Evolutionary conservation across 2,888 invertebrate species (phyloP).

Genomic region (Rhopalosiphum nymphaeae): DNA sequence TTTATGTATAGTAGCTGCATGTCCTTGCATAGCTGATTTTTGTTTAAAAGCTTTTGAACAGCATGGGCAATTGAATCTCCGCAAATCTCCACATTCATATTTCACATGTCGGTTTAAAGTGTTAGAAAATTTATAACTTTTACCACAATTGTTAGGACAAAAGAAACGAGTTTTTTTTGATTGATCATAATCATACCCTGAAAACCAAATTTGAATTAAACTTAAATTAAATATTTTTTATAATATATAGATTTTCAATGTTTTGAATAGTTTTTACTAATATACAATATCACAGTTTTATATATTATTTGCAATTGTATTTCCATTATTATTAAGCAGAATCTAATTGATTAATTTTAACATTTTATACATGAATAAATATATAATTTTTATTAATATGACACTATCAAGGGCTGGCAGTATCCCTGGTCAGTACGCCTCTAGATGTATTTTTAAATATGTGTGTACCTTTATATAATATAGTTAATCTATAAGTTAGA

Average conservation of each 20-base stretch:
- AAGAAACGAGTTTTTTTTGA: not conserved
- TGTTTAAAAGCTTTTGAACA: constrained; percentile 66
- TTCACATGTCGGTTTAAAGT: constrained; percentile 66
- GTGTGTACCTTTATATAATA: too few relatives aligned
- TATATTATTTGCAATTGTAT: not conserved
- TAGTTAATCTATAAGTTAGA: too few relatives aligned
- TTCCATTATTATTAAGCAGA: not conserved
- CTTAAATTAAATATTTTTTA: not conserved
- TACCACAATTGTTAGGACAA: constrained; percentile 66
- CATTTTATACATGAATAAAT: too few relatives aligned
- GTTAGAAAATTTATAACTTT: constrained; percentile 65
- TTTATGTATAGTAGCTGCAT: constrained; percentile 52
- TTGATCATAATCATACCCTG: not conserved
- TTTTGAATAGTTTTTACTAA: not conserved
- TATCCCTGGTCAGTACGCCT: too few relatives aligned
- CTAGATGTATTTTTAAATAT: too few relatives aligned
- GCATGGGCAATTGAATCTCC: constrained; percentile 69
- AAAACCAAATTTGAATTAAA: not conserved
- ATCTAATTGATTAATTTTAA: not conserved
- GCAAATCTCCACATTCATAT: constrained; percentile 70
- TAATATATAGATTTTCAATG: not conserved
- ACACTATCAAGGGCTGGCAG: too few relatives aligned
- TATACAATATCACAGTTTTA: not conserved
- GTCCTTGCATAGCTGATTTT: constrained; percentile 57
- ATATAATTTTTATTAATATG: too few relatives aligned